Base-by-base conservation (phyloP, 1,140 invertebrate species). In the Panagrolaimus sp. region DNA sequence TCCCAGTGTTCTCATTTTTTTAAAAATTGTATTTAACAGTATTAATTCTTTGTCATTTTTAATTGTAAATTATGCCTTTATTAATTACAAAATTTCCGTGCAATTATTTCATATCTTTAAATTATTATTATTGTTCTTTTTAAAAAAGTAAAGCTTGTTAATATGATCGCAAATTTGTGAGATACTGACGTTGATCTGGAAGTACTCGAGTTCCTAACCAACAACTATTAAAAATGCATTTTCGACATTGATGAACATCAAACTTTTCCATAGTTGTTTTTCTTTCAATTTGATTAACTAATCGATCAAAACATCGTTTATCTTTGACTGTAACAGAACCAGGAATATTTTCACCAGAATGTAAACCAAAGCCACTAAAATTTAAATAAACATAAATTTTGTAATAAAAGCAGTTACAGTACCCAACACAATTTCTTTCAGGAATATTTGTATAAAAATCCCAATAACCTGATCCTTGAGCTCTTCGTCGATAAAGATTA, bases 371-470 rank as follows among this genome's bases (percentile, higher is more conserved):
- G 11, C 74, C 78, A 61, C 79, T 81, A 51, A 42, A 75, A 71
- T 51, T 31, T 27, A 65, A 57, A 11, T n/a, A n/a, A n/a, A n/a
- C n/a, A n/a, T n/a, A n/a, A n/a, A n/a, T n/a, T n/a, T n/a, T n/a
- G n/a, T n/a, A n/a, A n/a, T n/a, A n/a, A n/a, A n/a, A n/a, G n/a
- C n/a, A n/a, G n/a, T n/a, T n/a, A n/a, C 14, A 62, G 11, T 68
- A 81, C 79, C 79, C 79, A 23, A 79, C 74, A 69, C 79, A 81
- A 62, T 76, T 81, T 47, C 79, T 71, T 61, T 81, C 79, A 2
- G 79, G 79, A 69, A 81, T 75, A 70, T 81, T 80, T 16, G 79
- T 81, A 51, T 81, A 81, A 57, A 81, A 81, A 61, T 81, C 79
- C 79, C 79, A 81, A 51, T 81, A 81, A 11, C 79, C 79, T 25